These are phyloP conservation scores for Gymnogyps californianus DNA, from an alignment of 2,113 vertebrate species.

Conservation along the genomic window DNA sequence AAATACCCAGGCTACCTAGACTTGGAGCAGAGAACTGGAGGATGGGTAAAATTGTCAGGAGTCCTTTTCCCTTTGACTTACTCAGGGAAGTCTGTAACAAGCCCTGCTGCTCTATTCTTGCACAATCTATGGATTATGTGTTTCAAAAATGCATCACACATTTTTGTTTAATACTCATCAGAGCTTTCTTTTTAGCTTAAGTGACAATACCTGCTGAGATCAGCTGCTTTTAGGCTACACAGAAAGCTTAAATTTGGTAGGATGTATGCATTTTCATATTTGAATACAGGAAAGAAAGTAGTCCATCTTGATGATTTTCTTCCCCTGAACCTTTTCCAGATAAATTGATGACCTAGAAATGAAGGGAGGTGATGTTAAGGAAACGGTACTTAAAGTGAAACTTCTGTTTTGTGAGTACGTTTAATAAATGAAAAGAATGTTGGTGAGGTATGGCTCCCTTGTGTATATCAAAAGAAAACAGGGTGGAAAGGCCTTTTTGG, in stretches of 20 bases:
- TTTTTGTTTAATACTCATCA: neutral
- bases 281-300: neutral
- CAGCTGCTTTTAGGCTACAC: neutral
- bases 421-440: neutral
- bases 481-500: neutral
- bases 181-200: neutral
- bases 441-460: neutral
- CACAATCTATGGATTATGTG: neutral
- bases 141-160: neutral
- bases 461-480: neutral
- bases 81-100: neutral
- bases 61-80: neutral
- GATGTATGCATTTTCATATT: neutral
- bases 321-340: neutral
- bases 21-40: neutral
- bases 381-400: slow-evolving; percentile 6
- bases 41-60: neutral
- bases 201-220: neutral
- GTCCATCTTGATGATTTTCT: neutral
- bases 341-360: neutral
- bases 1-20: neutral
- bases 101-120: neutral
- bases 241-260: neutral
- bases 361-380: neutral
- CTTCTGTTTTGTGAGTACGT: neutral